These are phyloP conservation scores for Notodonta ziczac DNA, from an alignment of 2,888 invertebrate species.

Conservation along the genomic window DNA sequence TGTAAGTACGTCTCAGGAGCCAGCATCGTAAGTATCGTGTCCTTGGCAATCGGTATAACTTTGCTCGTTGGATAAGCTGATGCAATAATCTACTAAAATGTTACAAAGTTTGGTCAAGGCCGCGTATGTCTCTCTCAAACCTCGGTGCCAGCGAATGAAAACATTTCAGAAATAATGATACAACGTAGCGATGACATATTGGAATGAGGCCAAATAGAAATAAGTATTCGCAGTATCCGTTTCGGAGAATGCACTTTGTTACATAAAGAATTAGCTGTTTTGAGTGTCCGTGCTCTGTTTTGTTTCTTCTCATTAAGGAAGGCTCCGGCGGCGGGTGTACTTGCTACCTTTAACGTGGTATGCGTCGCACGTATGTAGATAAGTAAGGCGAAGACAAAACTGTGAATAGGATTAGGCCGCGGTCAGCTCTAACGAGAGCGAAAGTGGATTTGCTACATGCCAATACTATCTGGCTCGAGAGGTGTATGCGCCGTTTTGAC, in stretches of 20 bases:
- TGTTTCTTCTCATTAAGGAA: slow-evolving; percentile 27
- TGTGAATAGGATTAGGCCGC: slow-evolving; percentile 45
- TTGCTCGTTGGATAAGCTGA: too few relatives aligned
- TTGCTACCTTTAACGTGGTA: slow-evolving; percentile 23
- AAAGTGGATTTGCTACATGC: slow-evolving; percentile 64
- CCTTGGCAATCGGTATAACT: too few relatives aligned
- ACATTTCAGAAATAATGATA: background rate
- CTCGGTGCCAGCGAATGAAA: background rate
- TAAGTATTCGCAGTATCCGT: slow-evolving; percentile 23
- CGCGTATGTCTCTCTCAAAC: too few relatives aligned
- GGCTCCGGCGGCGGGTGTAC: slow-evolving; percentile 23
- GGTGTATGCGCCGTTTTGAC: slow-evolving; percentile 3
- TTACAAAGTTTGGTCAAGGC: too few relatives aligned
- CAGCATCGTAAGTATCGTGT: too few relatives aligned
- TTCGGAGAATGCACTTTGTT: slow-evolving; percentile 32
- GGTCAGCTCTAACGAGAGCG: slow-evolving; percentile 57
- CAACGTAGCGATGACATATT: slow-evolving; percentile 17
- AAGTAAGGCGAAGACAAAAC: slow-evolving; percentile 42
- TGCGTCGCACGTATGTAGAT: slow-evolving; percentile 29
- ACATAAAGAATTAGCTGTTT: slow-evolving; percentile 48
- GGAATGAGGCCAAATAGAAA: slow-evolving; percentile 37
- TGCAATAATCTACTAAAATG: too few relatives aligned
- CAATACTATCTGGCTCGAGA: slow-evolving; percentile 17
- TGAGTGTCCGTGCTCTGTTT: slow-evolving; percentile 27
- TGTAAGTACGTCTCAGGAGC: too few relatives aligned